These are phyloP conservation scores for Ephestia elutella DNA, from an alignment of 1,140 invertebrate species.

Conservation along the genomic window DNA sequence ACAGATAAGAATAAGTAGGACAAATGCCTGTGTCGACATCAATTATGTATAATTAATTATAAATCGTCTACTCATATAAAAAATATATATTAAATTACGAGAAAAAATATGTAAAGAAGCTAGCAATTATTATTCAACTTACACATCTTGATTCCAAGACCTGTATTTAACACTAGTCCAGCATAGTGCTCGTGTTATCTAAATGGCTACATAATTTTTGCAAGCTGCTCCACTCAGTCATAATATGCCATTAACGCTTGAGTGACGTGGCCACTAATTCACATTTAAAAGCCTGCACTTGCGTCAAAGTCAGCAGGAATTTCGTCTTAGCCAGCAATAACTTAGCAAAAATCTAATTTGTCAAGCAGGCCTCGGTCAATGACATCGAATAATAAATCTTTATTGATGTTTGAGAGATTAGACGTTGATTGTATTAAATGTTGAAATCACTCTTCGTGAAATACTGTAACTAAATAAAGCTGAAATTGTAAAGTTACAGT, in stretches of 20 bases:
- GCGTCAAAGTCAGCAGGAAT: constrained; percentile 69
- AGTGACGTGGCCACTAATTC: constrained; percentile 67
- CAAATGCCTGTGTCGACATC: too few species aligned
- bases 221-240: constrained; percentile 58
- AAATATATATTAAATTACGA: too few species aligned
- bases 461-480: not conserved
- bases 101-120: too few species aligned
- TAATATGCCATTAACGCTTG: constrained; percentile 68
- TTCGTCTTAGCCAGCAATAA: constrained; percentile 68
- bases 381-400: constrained; percentile 19
- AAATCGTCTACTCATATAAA: too few species aligned
- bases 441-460: not conserved
- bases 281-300: constrained; percentile 72
- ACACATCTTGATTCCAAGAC: too few species aligned
- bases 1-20: too few species aligned
- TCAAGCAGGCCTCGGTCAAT: constrained; percentile 62
- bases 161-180: not conserved
- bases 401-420: constrained; percentile 1
- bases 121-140: too few species aligned
- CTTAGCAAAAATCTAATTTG: constrained; percentile 71
- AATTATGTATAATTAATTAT: too few species aligned
- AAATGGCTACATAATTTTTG: constrained; percentile 56
- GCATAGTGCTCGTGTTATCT: not conserved
- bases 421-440: not conserved
- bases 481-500: not conserved